Evolutionary conservation across 2,797 vertebrate species (phyloP).

Genomic region (Typhlichthys eigenmanni): DNA sequence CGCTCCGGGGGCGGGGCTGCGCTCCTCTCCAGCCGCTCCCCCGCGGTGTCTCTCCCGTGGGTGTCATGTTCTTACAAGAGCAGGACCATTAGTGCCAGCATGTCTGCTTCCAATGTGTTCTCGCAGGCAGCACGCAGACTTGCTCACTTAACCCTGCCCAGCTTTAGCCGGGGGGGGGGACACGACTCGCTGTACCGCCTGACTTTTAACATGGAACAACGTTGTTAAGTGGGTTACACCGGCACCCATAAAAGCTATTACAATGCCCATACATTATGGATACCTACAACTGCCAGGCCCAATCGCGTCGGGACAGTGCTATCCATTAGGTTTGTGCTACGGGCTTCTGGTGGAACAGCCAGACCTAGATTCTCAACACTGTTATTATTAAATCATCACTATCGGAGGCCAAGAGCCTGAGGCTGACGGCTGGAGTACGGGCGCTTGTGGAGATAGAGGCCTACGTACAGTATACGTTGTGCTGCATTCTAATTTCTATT

Average conservation of each 20-base stretch:
- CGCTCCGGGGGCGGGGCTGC: not conserved
- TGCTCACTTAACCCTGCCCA: slow-evolving; percentile 37
- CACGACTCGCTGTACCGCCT: slow-evolving; percentile 30
- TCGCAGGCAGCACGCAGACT: slow-evolving; percentile 43
- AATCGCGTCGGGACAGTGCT: slow-evolving; percentile 67
- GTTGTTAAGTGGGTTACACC: slow-evolving; percentile 73
- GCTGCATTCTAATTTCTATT: slow-evolving; percentile 54
- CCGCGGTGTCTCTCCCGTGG: slow-evolving; percentile 59
- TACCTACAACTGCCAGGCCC: slow-evolving; percentile 74
- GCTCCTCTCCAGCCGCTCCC: slow-evolving; percentile 33
- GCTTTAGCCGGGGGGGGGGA: slow-evolving; percentile 39
- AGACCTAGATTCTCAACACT: slow-evolving; percentile 76
- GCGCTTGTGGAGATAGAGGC: slow-evolving; percentile 48
- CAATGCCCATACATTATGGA: slow-evolving; percentile 81
- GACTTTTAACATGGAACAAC: slow-evolving; percentile 67
- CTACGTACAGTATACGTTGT: slow-evolving; percentile 53
- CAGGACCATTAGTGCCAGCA: slow-evolving; percentile 69
- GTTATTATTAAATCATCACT: slow-evolving; percentile 80
- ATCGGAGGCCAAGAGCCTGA: slow-evolving; percentile 56
- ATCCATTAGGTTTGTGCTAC: slow-evolving; percentile 74
- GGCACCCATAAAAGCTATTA: slow-evolving; percentile 75
- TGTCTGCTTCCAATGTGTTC: slow-evolving; percentile 65
- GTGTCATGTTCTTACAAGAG: slow-evolving; percentile 63
- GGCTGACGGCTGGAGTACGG: slow-evolving; percentile 62
- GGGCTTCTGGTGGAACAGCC: slow-evolving; percentile 71